Percentiles rank a stretch among this genome's conserved stretches.
Evolutionary conservation across 2,888 invertebrate genomes (phyloP).

Genomic region (Iphiclides podalirius): DNA sequence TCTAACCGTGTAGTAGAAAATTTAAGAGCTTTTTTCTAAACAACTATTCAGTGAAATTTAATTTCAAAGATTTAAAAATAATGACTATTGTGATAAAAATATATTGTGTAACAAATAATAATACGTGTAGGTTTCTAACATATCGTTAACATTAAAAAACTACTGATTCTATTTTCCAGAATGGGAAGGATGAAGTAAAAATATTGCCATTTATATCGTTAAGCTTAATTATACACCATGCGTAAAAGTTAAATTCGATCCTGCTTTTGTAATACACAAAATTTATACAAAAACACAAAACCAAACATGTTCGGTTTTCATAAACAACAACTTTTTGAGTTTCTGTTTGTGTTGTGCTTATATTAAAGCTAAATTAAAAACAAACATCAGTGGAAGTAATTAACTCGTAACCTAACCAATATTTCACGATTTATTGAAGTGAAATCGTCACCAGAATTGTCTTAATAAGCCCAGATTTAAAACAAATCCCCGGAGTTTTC

Average conservation of each 20-base stretch:
- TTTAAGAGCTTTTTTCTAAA: too few species aligned
- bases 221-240: neutral
- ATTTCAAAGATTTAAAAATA: too few species aligned
- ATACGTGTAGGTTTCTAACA: too few species aligned
- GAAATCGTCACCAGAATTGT: slow-evolving; percentile 59
- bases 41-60: too few species aligned
- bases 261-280: neutral
- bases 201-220: too few species aligned
- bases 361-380: slow-evolving; percentile 21
- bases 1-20: too few species aligned
- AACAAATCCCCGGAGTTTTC: slow-evolving; percentile 71
- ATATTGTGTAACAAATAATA: too few species aligned
- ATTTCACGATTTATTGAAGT: slow-evolving; percentile 61
- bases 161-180: too few species aligned
- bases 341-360: slow-evolving; percentile 13
- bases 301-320: slow-evolving; percentile 10
- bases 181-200: too few species aligned
- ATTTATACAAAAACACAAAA: slow-evolving; percentile 14
- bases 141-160: too few species aligned
- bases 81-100: too few species aligned
- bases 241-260: neutral
- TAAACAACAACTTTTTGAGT: slow-evolving; percentile 17
- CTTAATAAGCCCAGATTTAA: slow-evolving; percentile 70
- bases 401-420: slow-evolving; percentile 46
- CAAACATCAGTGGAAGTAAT: slow-evolving; percentile 24